These are phyloP conservation scores for Furcifer pardalis DNA, from an alignment of 2,797 vertebrate genomes.

Conservation along the genomic window DNA sequence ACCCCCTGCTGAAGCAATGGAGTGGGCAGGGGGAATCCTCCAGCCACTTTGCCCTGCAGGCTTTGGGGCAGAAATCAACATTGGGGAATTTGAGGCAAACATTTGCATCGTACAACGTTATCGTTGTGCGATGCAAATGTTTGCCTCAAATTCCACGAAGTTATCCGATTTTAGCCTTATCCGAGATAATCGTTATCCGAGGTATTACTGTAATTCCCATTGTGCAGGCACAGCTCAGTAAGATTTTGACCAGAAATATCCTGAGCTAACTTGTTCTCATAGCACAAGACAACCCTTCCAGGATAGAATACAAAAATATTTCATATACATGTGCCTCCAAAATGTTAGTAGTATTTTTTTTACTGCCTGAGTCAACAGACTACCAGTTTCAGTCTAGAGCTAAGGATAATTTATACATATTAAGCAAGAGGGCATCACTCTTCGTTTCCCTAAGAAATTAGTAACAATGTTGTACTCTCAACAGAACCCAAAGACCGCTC, in stretches of 20 bases:
- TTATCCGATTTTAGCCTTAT: too few relatives aligned
- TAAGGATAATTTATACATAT: not conserved
- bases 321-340: not conserved
- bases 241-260: not conserved
- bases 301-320: not conserved
- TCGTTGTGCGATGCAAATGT: too few relatives aligned
- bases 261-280: not conserved
- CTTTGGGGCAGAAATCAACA: too few relatives aligned
- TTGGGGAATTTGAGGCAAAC: too few relatives aligned
- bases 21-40: too few relatives aligned
- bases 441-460: not conserved
- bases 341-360: not conserved
- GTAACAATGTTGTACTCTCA: not conserved
- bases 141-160: too few relatives aligned
- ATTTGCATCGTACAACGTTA: too few relatives aligned
- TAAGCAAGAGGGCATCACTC: slow-evolving; percentile 5
- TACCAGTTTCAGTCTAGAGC: not conserved
- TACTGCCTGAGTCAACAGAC: not conserved
- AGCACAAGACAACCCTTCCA: not conserved
- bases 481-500: not conserved
- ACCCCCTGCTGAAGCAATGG: too few relatives aligned
- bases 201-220: too few relatives aligned
- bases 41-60: too few relatives aligned
- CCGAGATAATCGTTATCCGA: too few relatives aligned
- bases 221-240: too few relatives aligned